Evolutionary conservation across 2,113 vertebrate genomes (phyloP), one percentile per base, ranked within the genome.

Genomic region (Thoracochromis brauschi): DNA sequence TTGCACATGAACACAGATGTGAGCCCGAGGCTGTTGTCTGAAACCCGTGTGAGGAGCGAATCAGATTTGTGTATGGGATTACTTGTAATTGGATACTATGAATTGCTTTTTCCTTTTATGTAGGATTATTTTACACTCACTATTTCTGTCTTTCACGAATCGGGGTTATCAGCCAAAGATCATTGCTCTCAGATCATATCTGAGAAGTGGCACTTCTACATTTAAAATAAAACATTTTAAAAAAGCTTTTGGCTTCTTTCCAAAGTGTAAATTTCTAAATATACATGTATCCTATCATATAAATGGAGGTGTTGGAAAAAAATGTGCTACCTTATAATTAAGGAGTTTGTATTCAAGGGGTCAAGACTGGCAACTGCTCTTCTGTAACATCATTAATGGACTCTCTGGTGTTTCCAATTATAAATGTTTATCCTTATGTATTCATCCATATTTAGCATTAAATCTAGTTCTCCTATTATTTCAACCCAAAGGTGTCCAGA

Each of bases 1-100:
- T 87, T 85, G 54, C 80, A 63, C 85, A 87, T 47, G 38, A 84
- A 84, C 81, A 54, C 40, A 60, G 31, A 80, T 81, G 79, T 71
- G 33, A 58, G 78, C 58, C 83, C 9, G 12, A 58, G 85, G 82
- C 57, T 87, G 38, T 60, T 84, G 82, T 87, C 81, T 73, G 24
- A 45, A 85, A 78, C 5, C 5, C 1, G 4, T 45, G 21, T 80
- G 26, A 86, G 58, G 55, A 58, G 42, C 38, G 29, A 82, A 71
- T 75, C 19, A 75, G 19, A 82, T 84, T 16, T 75, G 21, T 26
- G 49, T 60, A 21, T n/a, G 47, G 53, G 26, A 53, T 42, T 29
- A 82, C 13, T 57, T 82, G 58, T 75, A 51, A 78, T 35, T 75
- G 49, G 65, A 47, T 71, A 82, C 45, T 78, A 19, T 42, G 13